Evolutionary conservation across 64 coral and sea anemone genomes (phyloP).

Genomic region (Catalaphyllia jardinei): DNA sequence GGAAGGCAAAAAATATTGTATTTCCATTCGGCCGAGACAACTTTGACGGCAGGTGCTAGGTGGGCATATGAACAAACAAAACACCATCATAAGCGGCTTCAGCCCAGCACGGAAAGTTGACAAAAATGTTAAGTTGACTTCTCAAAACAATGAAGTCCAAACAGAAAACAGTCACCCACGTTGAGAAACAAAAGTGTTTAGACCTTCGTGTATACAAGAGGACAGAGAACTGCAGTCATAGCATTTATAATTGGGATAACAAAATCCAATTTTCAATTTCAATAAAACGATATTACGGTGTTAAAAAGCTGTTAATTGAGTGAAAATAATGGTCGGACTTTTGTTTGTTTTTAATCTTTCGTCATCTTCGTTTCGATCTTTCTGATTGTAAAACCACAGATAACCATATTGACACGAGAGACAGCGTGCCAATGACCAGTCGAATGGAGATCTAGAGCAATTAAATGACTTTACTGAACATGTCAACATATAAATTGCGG

Average conservation of each 20-base stretch:
- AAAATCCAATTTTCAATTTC: background rate
- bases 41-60: background rate
- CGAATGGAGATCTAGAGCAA: background rate
- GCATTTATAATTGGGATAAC: slow-evolving; percentile 34
- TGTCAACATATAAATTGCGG: background rate
- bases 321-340: background rate
- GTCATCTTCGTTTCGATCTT: background rate
- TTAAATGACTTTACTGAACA: background rate
- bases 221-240: background rate
- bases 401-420: background rate
- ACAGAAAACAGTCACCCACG: background rate
- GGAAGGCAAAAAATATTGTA: background rate
- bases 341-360: background rate
- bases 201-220: background rate
- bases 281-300: background rate
- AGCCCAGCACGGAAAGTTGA: background rate
- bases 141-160: background rate
- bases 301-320: background rate
- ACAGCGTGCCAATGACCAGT: background rate
- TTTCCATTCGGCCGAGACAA: background rate
- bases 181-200: background rate
- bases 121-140: background rate
- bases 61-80: background rate
- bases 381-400: background rate
- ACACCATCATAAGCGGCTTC: background rate